Evolutionary conservation across 2,888 invertebrate species (phyloP).

Genomic region (Dryobota labecula): DNA sequence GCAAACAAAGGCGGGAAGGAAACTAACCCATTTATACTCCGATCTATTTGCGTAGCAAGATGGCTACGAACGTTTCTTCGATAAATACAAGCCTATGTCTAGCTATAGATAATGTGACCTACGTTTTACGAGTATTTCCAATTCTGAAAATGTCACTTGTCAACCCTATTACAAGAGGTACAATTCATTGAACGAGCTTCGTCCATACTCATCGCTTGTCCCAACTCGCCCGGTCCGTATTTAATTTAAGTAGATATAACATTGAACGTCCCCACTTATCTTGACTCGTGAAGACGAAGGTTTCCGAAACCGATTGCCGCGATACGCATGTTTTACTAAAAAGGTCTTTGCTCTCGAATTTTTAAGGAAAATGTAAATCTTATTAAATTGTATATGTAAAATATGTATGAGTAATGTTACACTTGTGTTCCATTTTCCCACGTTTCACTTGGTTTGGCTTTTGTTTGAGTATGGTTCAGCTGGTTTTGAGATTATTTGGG

Average conservation of each 20-base stretch:
- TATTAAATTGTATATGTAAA: constrained; percentile 51
- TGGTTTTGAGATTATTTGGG: constrained; percentile 4
- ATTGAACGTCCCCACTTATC: constrained; percentile 56
- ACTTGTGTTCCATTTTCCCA: constrained; percentile 35
- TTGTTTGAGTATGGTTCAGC: constrained; percentile 6
- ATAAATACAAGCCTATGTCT: neutral
- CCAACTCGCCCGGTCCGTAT: no score
- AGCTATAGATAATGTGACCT: neutral
- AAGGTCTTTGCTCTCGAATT: constrained; percentile 58
- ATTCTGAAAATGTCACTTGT: neutral
- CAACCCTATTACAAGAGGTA: constrained; percentile 38
- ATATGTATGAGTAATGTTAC: constrained; percentile 28
- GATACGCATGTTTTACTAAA: constrained; percentile 31
- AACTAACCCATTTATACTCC: no score
- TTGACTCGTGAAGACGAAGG: constrained; percentile 33
- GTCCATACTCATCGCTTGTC: no score
- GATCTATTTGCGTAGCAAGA: neutral
- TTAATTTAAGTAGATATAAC: no score
- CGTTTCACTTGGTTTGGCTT: constrained; percentile 22
- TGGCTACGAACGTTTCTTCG: neutral
- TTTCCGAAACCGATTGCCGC: constrained; percentile 34
- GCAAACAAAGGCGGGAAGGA: constrained; percentile 12
- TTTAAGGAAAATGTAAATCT: constrained; percentile 48
- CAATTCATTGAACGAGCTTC: no score
- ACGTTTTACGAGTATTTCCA: neutral